A percentile compares a stretch with the other conserved stretches of the same genome.
phyloP scores from a whole-genome alignment of 2,888 invertebrate species.

The Abrostola triplasia region DNA sequence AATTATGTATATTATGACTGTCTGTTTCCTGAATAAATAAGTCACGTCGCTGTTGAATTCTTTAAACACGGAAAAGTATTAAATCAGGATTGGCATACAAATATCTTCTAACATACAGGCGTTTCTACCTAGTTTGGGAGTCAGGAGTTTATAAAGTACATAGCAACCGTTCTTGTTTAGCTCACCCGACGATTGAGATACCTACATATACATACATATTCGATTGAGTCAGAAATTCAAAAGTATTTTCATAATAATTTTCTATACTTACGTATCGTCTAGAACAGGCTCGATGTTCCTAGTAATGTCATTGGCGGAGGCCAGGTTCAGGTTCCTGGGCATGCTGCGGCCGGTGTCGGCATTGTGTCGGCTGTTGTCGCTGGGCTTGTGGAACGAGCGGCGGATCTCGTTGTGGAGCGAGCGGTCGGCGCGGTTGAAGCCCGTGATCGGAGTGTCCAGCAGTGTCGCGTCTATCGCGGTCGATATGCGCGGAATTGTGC shows the following conservation, averaged over 20 bases:
- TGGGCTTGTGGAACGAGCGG: constrained; percentile 83
- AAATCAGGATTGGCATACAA: too few species aligned
- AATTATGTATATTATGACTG: too few species aligned
- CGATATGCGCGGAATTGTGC: constrained; percentile 84
- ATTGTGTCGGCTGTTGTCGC: constrained; percentile 69
- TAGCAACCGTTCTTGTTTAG: too few species aligned
- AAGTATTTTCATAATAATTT: background rate
- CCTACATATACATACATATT: too few species aligned
- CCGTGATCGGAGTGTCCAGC: constrained; percentile 63
- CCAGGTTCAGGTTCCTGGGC: constrained; percentile 87
- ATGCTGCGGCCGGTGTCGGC: constrained; percentile 79
- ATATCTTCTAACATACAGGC: too few species aligned
- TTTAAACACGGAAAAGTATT: too few species aligned
- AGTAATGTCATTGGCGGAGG: constrained; percentile 59
- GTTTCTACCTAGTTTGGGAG: too few species aligned
- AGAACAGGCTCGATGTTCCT: constrained; percentile 40
- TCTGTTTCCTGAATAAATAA: too few species aligned
- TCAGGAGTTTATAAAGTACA: too few species aligned
- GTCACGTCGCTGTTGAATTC: background rate
- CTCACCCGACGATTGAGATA: too few species aligned
- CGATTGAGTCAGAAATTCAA: too few species aligned
- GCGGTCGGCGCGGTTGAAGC: constrained; percentile 71
- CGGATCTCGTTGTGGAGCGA: constrained; percentile 76
- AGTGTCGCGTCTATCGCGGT: constrained; percentile 71
- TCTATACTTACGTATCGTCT: constrained; percentile 50